Evolutionary conservation across 2,888 invertebrate genomes (phyloP).

Genomic region (Erannis defoliaria): DNA sequence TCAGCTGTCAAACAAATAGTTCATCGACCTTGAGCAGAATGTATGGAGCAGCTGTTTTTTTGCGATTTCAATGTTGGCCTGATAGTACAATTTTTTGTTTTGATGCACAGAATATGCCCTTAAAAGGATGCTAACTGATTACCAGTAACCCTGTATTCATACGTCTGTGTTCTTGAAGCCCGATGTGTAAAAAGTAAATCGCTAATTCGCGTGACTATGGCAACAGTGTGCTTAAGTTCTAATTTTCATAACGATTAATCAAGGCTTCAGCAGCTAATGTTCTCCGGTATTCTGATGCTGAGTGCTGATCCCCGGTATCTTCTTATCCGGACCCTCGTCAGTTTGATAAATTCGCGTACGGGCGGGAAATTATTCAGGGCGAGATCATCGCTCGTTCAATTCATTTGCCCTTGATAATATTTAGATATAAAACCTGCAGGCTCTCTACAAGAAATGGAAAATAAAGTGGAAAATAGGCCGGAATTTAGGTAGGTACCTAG

Average conservation of each 20-base stretch:
- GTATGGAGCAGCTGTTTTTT: no score
- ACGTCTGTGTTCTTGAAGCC: no score
- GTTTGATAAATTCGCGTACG: constrained; percentile 55
- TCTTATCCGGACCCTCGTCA: constrained; percentile 57
- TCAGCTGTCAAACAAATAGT: no score
- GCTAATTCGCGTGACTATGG: not conserved
- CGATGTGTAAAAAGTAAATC: not conserved
- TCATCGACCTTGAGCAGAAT: no score
- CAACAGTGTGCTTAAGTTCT: not conserved
- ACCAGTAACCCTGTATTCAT: no score
- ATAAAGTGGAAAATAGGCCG: no score
- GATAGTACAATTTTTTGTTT: no score
- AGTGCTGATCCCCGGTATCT: constrained; percentile 20
- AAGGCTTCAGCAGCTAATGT: constrained; percentile 50
- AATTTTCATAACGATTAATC: constrained; percentile 60
- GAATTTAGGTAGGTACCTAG: not conserved
- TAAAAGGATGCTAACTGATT: no score
- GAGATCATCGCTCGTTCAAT: constrained; percentile 44
- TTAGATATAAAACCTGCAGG: not conserved
- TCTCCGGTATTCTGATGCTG: constrained; percentile 27
- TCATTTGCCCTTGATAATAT: constrained; percentile 14
- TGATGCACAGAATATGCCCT: no score
- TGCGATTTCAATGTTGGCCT: no score
- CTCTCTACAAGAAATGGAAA: not conserved
- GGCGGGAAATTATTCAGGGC: constrained; percentile 47